Conservation (phyloP, 2,888 invertebrate species). For the Bibio marci region DNA sequence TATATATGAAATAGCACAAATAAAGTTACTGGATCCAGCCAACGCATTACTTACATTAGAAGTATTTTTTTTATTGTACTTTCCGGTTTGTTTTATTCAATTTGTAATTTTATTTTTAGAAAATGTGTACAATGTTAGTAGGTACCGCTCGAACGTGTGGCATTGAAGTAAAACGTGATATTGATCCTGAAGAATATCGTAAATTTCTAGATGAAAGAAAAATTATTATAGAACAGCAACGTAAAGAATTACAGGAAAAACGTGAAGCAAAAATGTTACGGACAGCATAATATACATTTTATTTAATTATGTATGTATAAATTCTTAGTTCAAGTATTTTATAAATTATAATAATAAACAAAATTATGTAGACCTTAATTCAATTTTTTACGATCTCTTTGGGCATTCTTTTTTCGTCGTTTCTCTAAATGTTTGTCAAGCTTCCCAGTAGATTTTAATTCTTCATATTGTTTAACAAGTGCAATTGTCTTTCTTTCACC, state of each 20-base stretch:
- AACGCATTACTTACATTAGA: constrained; percentile 26
- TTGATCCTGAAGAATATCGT: constrained; percentile 65
- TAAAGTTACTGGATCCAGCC: constrained; percentile 80
- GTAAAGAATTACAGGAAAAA: constrained; percentile 59
- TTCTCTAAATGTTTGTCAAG: constrained; percentile 67
- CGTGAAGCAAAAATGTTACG: constrained; percentile 84
- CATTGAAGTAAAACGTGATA: constrained; percentile 60
- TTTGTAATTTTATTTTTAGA: constrained; percentile 23
- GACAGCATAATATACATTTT: constrained; percentile 44
- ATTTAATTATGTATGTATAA: too few relatives aligned
- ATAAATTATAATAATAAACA: too few relatives aligned
- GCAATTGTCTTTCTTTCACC: constrained; percentile 61
- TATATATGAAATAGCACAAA: constrained; percentile 91
- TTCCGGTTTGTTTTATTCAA: not conserved
- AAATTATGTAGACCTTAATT: too few relatives aligned
- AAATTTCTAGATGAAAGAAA: constrained; percentile 65
- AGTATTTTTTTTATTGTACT: constrained; percentile 12
- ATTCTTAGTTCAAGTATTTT: too few relatives aligned
- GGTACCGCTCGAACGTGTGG: constrained; percentile 67
- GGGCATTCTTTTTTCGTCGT: constrained; percentile 52
- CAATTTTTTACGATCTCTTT: too few relatives aligned
- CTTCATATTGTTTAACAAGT: constrained; percentile 63
- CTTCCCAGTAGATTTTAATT: constrained; percentile 58
- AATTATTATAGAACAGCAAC: constrained; percentile 50
- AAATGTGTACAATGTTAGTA: constrained; percentile 65